A percentile compares a stretch with the other conserved stretches of the same genome.
These are phyloP conservation scores for Ascaphus truei DNA, from an alignment of 2,113 vertebrate genomes.

Conservation along the genomic window DNA sequence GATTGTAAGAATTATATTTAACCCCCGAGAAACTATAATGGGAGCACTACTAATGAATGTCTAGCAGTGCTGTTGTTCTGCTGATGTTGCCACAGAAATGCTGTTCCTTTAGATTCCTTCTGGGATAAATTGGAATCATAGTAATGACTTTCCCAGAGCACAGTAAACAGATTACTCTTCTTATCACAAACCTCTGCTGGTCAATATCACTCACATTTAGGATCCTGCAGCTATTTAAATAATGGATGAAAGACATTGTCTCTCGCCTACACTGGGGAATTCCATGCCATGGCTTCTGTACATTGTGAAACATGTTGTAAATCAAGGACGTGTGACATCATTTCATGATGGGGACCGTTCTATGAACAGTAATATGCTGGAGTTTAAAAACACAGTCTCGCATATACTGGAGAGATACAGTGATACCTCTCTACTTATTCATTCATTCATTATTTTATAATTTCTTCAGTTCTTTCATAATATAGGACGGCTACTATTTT, in stretches of 20 bases:
- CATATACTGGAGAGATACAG: no score
- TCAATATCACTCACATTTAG: slow-evolving; percentile 16
- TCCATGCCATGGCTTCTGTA: slow-evolving; percentile 9
- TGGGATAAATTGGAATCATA: background rate
- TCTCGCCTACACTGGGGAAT: slow-evolving; percentile 11
- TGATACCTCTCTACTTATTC: background rate
- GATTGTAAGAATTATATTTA: no score
- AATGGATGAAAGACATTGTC: slow-evolving; percentile 32
- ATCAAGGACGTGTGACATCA: slow-evolving; percentile 13
- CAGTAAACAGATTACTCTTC: background rate
- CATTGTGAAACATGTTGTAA: slow-evolving; percentile 30
- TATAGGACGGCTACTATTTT: no score
- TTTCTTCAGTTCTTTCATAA: background rate
- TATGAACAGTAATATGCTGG: background rate
- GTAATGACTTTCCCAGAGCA: background rate
- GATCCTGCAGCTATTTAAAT: slow-evolving; percentile 14
- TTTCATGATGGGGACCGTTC: slow-evolving; percentile 5
- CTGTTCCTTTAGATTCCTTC: background rate
- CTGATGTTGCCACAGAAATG: background rate
- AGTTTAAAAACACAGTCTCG: background rate
- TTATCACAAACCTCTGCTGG: background rate
- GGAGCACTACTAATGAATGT: no score
- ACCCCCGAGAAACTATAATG: no score
- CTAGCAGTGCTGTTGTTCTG: no score
- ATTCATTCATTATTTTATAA: slow-evolving; percentile 20